Percentiles rank a stretch among this genome's conserved stretches.
Conservation (phyloP, 2,888 invertebrate genomes). For the Morinoia aosen region DNA sequence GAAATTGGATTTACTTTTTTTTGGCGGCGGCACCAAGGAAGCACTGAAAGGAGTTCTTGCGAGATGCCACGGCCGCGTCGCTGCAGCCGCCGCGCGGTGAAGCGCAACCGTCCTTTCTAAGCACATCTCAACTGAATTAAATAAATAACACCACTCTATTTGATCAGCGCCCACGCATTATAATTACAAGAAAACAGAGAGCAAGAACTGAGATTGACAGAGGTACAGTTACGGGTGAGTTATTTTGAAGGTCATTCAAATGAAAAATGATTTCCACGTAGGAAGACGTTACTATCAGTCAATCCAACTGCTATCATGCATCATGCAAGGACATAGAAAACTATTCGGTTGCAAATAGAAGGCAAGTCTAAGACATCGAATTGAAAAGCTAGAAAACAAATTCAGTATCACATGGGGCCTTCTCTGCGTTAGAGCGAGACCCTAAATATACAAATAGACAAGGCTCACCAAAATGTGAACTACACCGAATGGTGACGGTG, state of each 20-base stretch:
- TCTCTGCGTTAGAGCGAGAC: no score
- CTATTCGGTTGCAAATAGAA: no score
- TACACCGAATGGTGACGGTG: no score
- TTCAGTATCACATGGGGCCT: no score
- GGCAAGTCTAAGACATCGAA: no score
- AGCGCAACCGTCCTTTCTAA: neutral
- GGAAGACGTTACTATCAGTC: no score
- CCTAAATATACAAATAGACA: no score
- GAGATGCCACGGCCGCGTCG: neutral
- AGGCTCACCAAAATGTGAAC: no score
- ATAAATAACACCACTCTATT: neutral
- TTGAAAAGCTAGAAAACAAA: no score
- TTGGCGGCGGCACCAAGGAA: constrained; percentile 20
- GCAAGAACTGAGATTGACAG: neutral
- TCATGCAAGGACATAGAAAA: no score
- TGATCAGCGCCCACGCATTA: neutral
- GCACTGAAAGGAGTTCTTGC: constrained; percentile 22
- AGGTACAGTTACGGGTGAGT: neutral
- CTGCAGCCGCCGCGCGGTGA: neutral
- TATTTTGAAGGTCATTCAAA: neutral
- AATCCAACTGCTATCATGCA: no score
- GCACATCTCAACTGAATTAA: neutral
- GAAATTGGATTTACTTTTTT: constrained; percentile 33
- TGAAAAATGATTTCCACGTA: neutral
- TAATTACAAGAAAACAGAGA: neutral